Evolutionary conservation across 2,113 vertebrate species (phyloP), one percentile per base, ranked within the genome.

Genomic region (Trematocara zebra): DNA sequence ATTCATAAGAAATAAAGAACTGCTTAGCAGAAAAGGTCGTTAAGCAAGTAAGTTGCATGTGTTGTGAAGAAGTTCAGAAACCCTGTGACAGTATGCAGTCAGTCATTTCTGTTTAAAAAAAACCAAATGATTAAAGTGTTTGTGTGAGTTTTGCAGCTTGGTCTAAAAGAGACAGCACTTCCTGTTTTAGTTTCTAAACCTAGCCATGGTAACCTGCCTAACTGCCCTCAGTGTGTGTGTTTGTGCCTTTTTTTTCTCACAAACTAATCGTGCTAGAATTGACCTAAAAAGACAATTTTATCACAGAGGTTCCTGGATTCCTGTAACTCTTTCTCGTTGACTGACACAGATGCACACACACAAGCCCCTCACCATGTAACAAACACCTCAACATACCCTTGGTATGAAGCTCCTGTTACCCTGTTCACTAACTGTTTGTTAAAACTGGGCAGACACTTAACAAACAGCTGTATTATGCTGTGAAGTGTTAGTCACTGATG

Each of bases 241-340:
- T 44, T 90, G 82, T 44, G 26, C 78, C 14, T n/a, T 40, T 57
- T 26, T 57, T 18, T 54, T 6, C 57, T 91, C 82, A 83, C 72
- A 78, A 83, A 94, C 92, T 92, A 93, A 94, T 91, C 0, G 5
- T 2, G 10, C 3, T 57, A 85, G 44, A 23, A 87, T 42, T 78
- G 1, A 82, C 89, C 49, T 69, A 12, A 15, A 81, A 67, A 56
- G 6, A 28, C 26, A 7, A 4, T 37, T 78, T 54, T 18, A 53
- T 5, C 5, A 10, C 5, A 23, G 14, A 42, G 11, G 47, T 56
- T 84, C 59, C 15, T 12, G 23, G 28, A 35, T 52, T 42, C 42
- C 23, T 35, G 52, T 35, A 7, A 35, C 3, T 64, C 6, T 64
- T 64, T 37, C 59, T 64, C 33, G 37, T 37, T 37, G 10, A 8